Percentiles rank a stretch among this genome's conserved stretches.
These are phyloP conservation scores for Pristionchus fissidentatus DNA, from an alignment of 2,888 invertebrate species.

Conservation along the genomic window DNA sequence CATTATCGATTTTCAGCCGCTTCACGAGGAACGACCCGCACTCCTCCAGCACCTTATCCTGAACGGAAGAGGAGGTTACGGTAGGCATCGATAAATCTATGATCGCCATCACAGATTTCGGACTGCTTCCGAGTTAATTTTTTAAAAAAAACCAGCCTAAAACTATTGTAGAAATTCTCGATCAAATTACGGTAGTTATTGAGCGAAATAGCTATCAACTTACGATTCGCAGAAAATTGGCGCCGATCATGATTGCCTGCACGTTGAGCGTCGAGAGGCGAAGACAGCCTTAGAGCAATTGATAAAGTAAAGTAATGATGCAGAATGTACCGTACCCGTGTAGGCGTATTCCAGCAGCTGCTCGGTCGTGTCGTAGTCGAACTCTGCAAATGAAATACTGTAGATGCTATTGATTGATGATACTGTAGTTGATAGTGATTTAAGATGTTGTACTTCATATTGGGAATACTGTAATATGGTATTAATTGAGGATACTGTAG, in stretches of 20 bases:
- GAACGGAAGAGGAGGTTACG: conserved; percentile 2
- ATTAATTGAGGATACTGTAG: background rate
- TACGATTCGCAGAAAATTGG: conserved; percentile 77
- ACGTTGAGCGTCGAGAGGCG: conserved; percentile 80
- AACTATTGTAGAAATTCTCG: too few species aligned
- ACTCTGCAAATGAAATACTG: conserved; percentile 80
- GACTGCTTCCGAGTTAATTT: background rate
- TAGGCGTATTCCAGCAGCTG: conserved; percentile 87
- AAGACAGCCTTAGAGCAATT: background rate
- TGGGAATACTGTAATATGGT: background rate
- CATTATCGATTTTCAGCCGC: conserved; percentile 61
- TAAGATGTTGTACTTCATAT: background rate
- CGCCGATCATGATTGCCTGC: conserved; percentile 88
- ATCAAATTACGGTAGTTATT: too few species aligned
- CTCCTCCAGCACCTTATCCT: conserved; percentile 85
- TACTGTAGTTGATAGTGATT: background rate
- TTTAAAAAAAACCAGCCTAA: too few species aligned
- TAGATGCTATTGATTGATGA: background rate
- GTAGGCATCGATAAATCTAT: background rate
- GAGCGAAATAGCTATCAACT: too few species aligned
- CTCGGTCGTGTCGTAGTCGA: conserved; percentile 81
- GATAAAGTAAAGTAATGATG: background rate
- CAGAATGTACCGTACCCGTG: conserved; percentile 82
- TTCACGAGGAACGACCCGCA: conserved; percentile 87
- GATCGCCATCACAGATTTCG: background rate